A percentile compares a stretch with the other conserved stretches of the same genome.
These are phyloP conservation scores for Myotis findleyi DNA, from an alignment of 2,797 vertebrate genomes.

Conservation along the genomic window DNA sequence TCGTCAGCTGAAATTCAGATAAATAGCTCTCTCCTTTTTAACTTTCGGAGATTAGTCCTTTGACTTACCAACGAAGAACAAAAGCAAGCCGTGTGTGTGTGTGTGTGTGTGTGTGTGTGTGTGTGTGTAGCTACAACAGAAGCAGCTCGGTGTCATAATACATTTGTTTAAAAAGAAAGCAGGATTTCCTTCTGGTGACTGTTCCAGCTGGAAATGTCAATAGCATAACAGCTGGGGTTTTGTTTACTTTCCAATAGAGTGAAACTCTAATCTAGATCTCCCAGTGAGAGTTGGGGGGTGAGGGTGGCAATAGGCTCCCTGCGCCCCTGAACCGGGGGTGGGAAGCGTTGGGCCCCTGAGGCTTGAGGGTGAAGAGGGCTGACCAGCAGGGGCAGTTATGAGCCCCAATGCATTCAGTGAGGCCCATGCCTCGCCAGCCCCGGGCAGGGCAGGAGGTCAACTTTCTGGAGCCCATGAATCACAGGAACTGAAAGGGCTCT, in stretches of 20 bases:
- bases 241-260: not conserved
- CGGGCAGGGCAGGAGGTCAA: not conserved
- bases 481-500: not conserved
- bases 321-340: not conserved
- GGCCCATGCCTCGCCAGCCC: not conserved
- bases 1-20: constrained; percentile 33
- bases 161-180: constrained; percentile 20
- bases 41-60: constrained; percentile 26
- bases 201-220: not conserved
- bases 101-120: too few relatives aligned
- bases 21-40: constrained; percentile 26
- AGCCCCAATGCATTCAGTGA: not conserved
- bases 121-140: not conserved
- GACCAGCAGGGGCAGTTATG: not conserved
- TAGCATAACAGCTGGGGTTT: not conserved
- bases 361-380: not conserved
- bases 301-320: not conserved
- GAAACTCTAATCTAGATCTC: not conserved
- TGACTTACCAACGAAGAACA: not conserved
- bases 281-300: not conserved
- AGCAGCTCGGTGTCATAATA: not conserved
- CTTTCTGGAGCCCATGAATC: not conserved
- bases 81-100: not conserved
- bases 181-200: constrained; percentile 15
- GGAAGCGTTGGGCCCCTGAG: not conserved